Base-by-base conservation (phyloP, 1,140 invertebrate species). In the Lanistes nyassanus region DNA sequence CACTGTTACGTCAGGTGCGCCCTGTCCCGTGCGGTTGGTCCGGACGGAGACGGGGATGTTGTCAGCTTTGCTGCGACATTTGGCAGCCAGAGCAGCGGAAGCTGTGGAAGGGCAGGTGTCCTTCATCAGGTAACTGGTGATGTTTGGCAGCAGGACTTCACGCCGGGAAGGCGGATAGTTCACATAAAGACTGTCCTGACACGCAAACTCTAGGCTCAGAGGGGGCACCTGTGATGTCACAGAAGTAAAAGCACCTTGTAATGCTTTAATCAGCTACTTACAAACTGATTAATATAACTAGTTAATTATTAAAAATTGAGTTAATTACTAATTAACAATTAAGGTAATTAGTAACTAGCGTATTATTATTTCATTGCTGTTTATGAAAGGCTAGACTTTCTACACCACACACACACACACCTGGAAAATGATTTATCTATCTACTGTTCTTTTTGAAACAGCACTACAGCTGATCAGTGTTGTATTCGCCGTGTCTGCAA, bases 151-250 rank as follows among this genome's bases (percentile, higher is more conserved):
- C 53, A 55, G 70, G 29, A 36, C 6, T 56, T 72, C 31, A 6
- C 70, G 70, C 47, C 60, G 55, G 1, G 56, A 37, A 16, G 55
- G 16, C 6, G 53, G 56, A 19, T 72, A 72, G 37, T 56, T 55
- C 36, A n/a, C 36, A 37, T 72, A 72, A 2, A 72, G n/a, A 19
- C 60, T 72, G 70, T 72, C 70, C 39, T 37, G 53, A 55, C 70
- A 72, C 9, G 1, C 70, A 34, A 39, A 23, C 11, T n/a, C n/a
- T 3, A 72, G 3, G 3, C 34, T 37, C 31, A 60, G 34, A 2
- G 70, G 55, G 21, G 31, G 55, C 5, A 72, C 70, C 70, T 72
- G 36, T 23, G 6, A 51, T 19, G n/a, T 26, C 9, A 31, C 13
- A 0, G 11, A 31, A 60, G 23, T 11, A 23, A 60, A 6, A 26